Evolutionary conservation across 2,888 invertebrate species (phyloP).

Genomic region (Leptinotarsa tumamoca): DNA sequence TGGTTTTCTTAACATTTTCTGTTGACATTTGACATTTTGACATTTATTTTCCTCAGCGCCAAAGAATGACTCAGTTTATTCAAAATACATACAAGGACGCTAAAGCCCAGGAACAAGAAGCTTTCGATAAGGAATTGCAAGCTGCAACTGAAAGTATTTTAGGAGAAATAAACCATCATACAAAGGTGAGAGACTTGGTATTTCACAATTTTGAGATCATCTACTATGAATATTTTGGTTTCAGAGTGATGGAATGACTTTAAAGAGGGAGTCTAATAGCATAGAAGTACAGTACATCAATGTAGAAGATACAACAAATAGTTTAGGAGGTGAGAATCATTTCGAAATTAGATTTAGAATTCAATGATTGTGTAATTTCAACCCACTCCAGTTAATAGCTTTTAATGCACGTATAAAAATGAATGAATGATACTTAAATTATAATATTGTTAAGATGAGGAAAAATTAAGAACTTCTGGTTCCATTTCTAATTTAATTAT

Average conservation of each 20-base stretch:
- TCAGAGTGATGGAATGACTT: conserved; percentile 31
- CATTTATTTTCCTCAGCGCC: conserved; percentile 61
- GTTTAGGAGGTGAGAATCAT: conserved; percentile 61
- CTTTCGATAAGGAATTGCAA: conserved; percentile 68
- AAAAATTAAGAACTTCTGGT: no score
- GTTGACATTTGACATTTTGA: not conserved
- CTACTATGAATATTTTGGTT: conserved; percentile 24
- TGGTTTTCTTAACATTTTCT: conserved; percentile 2
- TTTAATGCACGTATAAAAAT: no score
- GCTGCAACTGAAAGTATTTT: conserved; percentile 71
- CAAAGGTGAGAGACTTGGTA: conserved; percentile 30
- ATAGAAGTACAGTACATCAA: conserved; percentile 63
- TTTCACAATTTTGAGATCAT: not conserved
- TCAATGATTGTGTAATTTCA: no score
- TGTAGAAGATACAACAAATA: conserved; percentile 60
- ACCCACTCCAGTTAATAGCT: no score
- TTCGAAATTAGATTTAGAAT: not conserved
- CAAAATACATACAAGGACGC: conserved; percentile 60
- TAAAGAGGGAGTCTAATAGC: conserved; percentile 31
- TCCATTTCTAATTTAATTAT: no score
- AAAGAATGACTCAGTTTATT: conserved; percentile 70
- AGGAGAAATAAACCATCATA: conserved; percentile 53
- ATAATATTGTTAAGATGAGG: no score
- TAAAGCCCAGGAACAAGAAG: conserved; percentile 63
- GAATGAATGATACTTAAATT: no score